Percentiles rank a stretch among this genome's conserved stretches.
Evolutionary conservation across 2,888 invertebrate species (phyloP).

Genomic region (Parnassius smintheus): DNA sequence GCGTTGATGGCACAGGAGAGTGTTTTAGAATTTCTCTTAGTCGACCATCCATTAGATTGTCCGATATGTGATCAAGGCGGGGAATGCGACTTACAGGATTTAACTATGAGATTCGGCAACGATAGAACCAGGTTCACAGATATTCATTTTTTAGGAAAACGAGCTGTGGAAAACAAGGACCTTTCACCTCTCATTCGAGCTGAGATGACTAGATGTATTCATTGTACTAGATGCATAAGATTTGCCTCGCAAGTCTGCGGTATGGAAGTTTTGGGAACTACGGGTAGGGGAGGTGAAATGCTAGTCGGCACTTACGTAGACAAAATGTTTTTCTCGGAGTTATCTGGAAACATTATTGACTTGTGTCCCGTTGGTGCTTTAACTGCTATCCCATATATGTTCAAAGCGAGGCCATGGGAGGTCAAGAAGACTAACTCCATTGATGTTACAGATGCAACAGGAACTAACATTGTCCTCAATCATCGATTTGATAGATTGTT

Average conservation of each 20-base stretch:
- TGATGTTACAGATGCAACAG: slow-evolving; percentile 71
- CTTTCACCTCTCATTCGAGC: slow-evolving; percentile 98
- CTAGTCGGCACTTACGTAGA: slow-evolving; percentile 99
- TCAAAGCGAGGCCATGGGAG: slow-evolving; percentile 99
- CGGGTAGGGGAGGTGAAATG: slow-evolving; percentile 96
- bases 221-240: slow-evolving; percentile 98
- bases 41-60: slow-evolving; percentile 99
- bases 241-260: slow-evolving; percentile 99
- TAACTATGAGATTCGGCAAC: slow-evolving; percentile 98
- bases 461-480: slow-evolving; percentile 64
- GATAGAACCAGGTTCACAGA: slow-evolving; percentile 96
- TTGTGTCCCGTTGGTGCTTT: slow-evolving; percentile 99
- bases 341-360: slow-evolving; percentile 99
- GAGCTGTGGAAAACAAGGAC: slow-evolving; percentile 98
- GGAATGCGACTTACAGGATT: slow-evolving; percentile 96
- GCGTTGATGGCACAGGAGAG: slow-evolving; percentile 85
- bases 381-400: slow-evolving; percentile 97
- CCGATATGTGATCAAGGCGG: slow-evolving; percentile 99
- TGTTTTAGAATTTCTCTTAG: slow-evolving; percentile 98
- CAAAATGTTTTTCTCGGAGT: slow-evolving; percentile 96
- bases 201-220: slow-evolving; percentile 99
- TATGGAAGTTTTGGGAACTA: slow-evolving; percentile 95
- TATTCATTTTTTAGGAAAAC: slow-evolving; percentile 92
- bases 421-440: slow-evolving; percentile 85
- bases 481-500: slow-evolving; percentile 60